These are phyloP conservation scores for Choristoneura fumiferana DNA, from an alignment of 1,140 invertebrate species.

Conservation along the genomic window DNA sequence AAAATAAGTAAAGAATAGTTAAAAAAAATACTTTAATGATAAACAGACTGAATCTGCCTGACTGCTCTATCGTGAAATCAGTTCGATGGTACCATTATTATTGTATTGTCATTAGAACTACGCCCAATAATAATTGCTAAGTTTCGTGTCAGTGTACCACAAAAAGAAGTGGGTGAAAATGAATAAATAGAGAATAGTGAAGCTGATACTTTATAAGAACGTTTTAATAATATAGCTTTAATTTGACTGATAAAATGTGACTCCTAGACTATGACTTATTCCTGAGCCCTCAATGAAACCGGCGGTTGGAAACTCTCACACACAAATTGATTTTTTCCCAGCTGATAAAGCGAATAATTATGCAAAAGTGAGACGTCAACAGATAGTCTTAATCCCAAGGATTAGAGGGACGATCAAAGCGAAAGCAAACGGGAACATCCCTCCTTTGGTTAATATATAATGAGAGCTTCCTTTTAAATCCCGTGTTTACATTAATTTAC, in stretches of 20 bases:
- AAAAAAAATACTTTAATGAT: background rate
- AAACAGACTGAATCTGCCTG: background rate
- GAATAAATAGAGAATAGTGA: too few species aligned
- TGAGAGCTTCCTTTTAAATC: conserved; percentile 53
- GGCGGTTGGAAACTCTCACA: background rate
- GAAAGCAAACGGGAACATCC: conserved; percentile 53
- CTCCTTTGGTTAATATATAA: conserved; percentile 67
- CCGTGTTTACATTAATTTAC: conserved; percentile 66
- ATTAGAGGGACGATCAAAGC: conserved; percentile 66
- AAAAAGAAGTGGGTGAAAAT: too few species aligned
- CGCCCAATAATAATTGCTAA: too few species aligned
- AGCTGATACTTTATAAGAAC: too few species aligned
- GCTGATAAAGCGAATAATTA: conserved; percentile 63
- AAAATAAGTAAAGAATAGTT: background rate
- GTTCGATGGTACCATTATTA: too few species aligned
- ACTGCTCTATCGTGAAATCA: too few species aligned
- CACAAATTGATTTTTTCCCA: conserved; percentile 56
- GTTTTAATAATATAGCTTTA: too few species aligned
- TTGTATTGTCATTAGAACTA: too few species aligned
- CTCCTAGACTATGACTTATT: background rate
- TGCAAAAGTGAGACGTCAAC: conserved; percentile 57
- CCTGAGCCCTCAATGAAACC: background rate
- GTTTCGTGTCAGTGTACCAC: too few species aligned
- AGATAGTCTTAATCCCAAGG: conserved; percentile 52
- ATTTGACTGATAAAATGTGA: background rate